phyloP scores from a whole-genome alignment of 2,888 invertebrate genomes.

The Drosophila acutilabella region DNA sequence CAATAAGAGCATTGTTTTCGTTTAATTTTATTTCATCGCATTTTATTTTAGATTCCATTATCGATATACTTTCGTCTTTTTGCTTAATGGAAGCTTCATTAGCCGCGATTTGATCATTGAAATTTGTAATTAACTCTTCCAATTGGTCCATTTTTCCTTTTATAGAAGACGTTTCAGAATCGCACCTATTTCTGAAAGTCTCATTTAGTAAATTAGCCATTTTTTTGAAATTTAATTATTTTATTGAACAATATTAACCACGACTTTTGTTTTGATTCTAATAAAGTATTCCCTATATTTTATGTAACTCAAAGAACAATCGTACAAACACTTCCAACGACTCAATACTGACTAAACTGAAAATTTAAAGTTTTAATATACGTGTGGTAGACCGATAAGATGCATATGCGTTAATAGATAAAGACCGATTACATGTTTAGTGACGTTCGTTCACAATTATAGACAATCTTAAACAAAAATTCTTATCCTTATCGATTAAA shows the following conservation, averaged over 20 bases:
- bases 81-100: slow-evolving; percentile 9
- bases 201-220: slow-evolving; percentile 5
- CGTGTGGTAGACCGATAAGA: slow-evolving; percentile 18
- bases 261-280: neutral
- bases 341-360: slow-evolving; percentile 16
- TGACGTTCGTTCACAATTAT: slow-evolving; percentile 18
- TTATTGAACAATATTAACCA: neutral
- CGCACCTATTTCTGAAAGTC: neutral
- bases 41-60: neutral
- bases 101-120: slow-evolving; percentile 9
- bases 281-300: neutral
- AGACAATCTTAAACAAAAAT: neutral
- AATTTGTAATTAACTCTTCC: slow-evolving; percentile 3
- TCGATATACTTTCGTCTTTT: slow-evolving; percentile 15
- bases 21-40: slow-evolving; percentile 12
- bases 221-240: neutral
- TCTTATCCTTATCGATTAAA: slow-evolving; percentile 28
- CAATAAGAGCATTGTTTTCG: slow-evolving; percentile 1
- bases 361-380: slow-evolving; percentile 14
- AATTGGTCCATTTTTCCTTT: slow-evolving; percentile 22
- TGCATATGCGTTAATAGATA: slow-evolving; percentile 16
- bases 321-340: slow-evolving; percentile 17
- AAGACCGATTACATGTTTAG: slow-evolving; percentile 12
- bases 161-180: slow-evolving; percentile 10
- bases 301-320: neutral